phyloP scores from a whole-genome alignment of 1,140 invertebrate species.

The Leptopilina clavipes region DNA sequence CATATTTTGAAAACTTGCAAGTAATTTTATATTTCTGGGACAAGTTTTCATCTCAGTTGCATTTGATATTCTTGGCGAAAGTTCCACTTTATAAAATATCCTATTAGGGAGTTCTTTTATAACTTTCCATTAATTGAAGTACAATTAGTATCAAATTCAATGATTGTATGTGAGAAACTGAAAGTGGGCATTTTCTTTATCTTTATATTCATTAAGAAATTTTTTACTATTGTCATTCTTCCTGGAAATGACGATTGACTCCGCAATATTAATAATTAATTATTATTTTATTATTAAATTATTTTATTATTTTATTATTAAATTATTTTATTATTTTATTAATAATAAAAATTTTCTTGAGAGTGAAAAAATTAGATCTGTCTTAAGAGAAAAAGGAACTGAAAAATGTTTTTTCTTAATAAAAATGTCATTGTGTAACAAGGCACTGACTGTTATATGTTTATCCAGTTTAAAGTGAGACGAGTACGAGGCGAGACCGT shows the following conservation, averaged over 20 bases:
- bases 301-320: too few relatives aligned
- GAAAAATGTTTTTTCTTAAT: background rate
- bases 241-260: too few relatives aligned
- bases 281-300: too few relatives aligned
- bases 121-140: constrained; percentile 27
- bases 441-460: background rate
- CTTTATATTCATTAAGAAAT: background rate
- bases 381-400: background rate
- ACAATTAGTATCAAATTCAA: constrained; percentile 25
- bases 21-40: background rate
- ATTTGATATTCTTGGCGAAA: constrained; percentile 12
- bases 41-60: background rate
- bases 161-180: background rate
- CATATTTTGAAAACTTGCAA: background rate
- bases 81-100: constrained; percentile 13
- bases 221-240: background rate
- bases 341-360: too few relatives aligned
- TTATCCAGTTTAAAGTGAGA: constrained; percentile 12
- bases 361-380: background rate
- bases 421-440: constrained; percentile 11
- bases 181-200: background rate
- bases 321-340: too few relatives aligned
- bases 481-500: constrained; percentile 30
- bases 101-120: constrained; percentile 16
- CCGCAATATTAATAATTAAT: too few relatives aligned